These are phyloP conservation scores for Eupithecia dodoneata DNA, from an alignment of 2,888 invertebrate species.

Conservation along the genomic window DNA sequence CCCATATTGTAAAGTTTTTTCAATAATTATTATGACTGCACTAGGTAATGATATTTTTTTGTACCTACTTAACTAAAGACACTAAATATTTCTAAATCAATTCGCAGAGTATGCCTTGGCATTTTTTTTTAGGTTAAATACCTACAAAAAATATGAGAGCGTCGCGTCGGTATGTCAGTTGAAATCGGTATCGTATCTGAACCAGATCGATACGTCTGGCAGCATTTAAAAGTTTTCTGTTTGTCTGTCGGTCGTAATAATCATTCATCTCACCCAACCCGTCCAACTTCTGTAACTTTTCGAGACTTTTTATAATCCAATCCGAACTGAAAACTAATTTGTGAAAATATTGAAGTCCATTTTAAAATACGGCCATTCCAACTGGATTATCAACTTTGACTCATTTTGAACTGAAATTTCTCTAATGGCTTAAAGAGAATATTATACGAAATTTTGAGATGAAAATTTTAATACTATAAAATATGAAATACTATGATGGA, in stretches of 20 bases:
- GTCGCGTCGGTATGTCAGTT: background rate
- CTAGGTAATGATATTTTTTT: too few relatives aligned
- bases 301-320: constrained; percentile 39
- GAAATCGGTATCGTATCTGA: background rate
- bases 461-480: background rate
- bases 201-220: constrained; percentile 16
- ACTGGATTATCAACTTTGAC: constrained; percentile 36
- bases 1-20: too few relatives aligned
- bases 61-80: too few relatives aligned
- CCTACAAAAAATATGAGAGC: too few relatives aligned
- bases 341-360: constrained; percentile 40
- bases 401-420: constrained; percentile 29
- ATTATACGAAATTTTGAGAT: background rate
- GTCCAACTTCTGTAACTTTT: constrained; percentile 33
- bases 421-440: constrained; percentile 2
- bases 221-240: constrained; percentile 9
- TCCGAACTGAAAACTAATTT: constrained; percentile 40
- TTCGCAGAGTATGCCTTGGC: too few relatives aligned
- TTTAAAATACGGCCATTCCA: constrained; percentile 36
- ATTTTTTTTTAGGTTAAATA: too few relatives aligned
- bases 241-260: constrained; percentile 20
- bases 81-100: too few relatives aligned
- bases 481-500: background rate
- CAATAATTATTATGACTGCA: too few relatives aligned
- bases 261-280: constrained; percentile 11